Percentiles rank a stretch among this genome's conserved stretches.
Conservation (phyloP, 2,797 vertebrate species). For the Scleropages formosus region DNA sequence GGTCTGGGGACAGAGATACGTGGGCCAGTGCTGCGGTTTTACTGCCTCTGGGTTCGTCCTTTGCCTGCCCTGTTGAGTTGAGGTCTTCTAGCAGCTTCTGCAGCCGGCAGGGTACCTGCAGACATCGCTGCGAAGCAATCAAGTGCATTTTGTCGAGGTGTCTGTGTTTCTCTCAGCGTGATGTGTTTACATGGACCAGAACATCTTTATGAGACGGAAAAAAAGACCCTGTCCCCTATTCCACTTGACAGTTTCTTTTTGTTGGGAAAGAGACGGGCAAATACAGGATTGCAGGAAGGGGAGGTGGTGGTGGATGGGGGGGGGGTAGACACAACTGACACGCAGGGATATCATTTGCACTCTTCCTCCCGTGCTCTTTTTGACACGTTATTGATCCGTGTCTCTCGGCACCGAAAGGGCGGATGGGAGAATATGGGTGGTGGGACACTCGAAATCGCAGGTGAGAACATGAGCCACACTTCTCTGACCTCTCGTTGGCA, state of each 20-base stretch:
- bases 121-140: constrained; percentile 2
- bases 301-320: constrained; percentile 9
- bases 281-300: background rate
- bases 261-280: background rate
- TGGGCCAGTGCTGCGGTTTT: background rate
- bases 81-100: background rate
- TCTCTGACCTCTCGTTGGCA: background rate
- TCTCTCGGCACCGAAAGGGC: constrained; percentile 46
- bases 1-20: too few relatives aligned
- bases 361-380: constrained; percentile 34
- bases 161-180: background rate
- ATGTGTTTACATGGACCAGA: background rate
- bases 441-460: background rate
- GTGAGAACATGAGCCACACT: background rate
- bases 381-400: constrained; percentile 55
- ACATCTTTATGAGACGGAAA: constrained; percentile 6
- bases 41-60: background rate
- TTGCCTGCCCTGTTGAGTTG: background rate
- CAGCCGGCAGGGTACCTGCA: background rate
- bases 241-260: constrained; percentile 18
- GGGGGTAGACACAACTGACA: background rate
- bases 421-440: background rate
- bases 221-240: background rate
- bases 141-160: constrained; percentile 1
- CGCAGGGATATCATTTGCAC: constrained; percentile 35